phyloP scores from a whole-genome alignment of 2,797 vertebrate species.

The Crax fasciolata region DNA sequence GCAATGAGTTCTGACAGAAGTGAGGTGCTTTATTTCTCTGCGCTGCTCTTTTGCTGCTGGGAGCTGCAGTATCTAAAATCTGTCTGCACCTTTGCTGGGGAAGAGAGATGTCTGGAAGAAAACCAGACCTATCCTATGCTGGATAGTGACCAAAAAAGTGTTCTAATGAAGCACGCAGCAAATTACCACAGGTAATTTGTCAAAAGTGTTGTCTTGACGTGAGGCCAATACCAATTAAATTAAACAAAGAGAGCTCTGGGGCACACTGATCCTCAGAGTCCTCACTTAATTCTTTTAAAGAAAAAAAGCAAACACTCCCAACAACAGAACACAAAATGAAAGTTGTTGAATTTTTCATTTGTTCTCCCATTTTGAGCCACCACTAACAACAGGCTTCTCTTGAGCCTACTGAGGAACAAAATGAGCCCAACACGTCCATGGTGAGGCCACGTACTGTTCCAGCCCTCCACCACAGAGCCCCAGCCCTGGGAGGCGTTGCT shows the following conservation, averaged over 20 bases:
- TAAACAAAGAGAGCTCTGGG: neutral
- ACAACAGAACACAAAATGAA: neutral
- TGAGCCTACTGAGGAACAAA: neutral
- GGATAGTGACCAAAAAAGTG: neutral
- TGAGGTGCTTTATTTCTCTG: rapidly evolving
- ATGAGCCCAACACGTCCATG: rapidly evolving
- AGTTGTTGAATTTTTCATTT: neutral
- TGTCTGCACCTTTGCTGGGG: neutral
- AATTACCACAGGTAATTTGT: neutral
- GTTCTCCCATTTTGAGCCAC: neutral
- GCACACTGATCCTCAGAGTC: neutral
- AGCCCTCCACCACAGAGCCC: neutral
- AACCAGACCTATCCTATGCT: neutral
- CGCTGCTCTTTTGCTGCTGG: neutral
- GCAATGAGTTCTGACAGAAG: neutral
- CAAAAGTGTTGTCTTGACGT: neutral
- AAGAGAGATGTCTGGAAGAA: neutral
- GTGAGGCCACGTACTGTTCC: neutral
- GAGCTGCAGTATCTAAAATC: neutral
- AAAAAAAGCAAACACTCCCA: neutral
- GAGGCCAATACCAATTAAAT: neutral
- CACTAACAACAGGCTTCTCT: neutral
- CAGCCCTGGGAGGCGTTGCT: neutral
- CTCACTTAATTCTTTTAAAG: neutral
- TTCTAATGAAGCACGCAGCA: neutral